Percentiles rank a stretch among this genome's conserved stretches.
These are phyloP conservation scores for Threskiornis aethiopicus DNA, from an alignment of 2,797 vertebrate species.

Conservation along the genomic window DNA sequence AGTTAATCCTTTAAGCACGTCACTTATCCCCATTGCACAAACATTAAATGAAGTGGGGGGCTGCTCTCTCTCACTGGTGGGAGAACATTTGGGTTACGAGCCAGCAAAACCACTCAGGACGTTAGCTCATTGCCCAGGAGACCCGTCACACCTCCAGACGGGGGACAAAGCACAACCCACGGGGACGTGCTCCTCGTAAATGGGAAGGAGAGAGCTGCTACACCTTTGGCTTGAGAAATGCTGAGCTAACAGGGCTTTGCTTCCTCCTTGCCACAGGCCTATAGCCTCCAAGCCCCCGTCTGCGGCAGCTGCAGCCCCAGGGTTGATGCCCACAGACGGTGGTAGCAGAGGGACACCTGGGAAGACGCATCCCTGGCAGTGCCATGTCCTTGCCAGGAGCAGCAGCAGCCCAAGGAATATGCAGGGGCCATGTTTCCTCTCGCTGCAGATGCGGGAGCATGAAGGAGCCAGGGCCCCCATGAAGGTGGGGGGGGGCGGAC, in stretches of 20 bases:
- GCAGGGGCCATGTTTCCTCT: fast-evolving
- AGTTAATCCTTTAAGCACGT: not conserved
- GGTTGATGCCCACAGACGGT: fast-evolving
- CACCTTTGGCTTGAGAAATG: not conserved
- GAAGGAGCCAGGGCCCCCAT: not conserved
- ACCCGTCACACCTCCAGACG: fast-evolving
- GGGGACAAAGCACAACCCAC: not conserved
- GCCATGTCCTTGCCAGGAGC: fast-evolving
- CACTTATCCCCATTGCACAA: not conserved
- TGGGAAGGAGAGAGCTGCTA: not conserved
- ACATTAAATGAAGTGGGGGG: too few relatives aligned
- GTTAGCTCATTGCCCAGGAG: not conserved
- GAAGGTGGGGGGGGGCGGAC: not conserved
- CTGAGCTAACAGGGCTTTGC: fast-evolving
- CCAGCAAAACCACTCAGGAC: not conserved
- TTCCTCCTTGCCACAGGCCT: not conserved
- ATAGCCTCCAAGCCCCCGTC: not conserved
- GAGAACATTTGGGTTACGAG: not conserved
- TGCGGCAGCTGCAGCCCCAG: not conserved
- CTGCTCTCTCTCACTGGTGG: not conserved
- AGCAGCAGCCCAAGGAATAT: not conserved
- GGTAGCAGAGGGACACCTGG: fast-evolving
- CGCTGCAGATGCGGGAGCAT: fast-evolving
- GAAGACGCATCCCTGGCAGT: not conserved
- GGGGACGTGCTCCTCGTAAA: fast-evolving